phyloP scores from a whole-genome alignment of 1,140 invertebrate species.

The Batillaria attramentaria region DNA sequence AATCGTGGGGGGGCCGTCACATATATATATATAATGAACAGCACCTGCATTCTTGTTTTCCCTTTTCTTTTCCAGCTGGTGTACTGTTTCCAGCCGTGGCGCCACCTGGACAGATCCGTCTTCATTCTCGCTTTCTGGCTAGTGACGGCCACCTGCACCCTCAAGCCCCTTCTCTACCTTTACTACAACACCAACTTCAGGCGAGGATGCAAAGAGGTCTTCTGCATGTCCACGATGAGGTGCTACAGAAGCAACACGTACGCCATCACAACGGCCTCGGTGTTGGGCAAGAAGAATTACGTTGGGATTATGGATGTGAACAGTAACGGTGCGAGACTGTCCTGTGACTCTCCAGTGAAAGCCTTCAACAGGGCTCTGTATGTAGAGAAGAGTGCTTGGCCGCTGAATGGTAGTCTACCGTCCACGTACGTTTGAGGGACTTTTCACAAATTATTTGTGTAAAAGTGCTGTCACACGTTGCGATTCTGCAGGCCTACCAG shows the following conservation, averaged over 20 bases:
- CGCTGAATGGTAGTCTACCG: slow-evolving; percentile 27
- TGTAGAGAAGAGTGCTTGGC: slow-evolving; percentile 49
- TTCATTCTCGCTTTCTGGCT: slow-evolving; percentile 46
- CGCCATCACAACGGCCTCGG: slow-evolving; percentile 58
- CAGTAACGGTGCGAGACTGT: neutral
- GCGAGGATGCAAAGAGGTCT: slow-evolving; percentile 60
- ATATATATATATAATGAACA: too few relatives aligned
- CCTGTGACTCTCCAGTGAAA: slow-evolving; percentile 27
- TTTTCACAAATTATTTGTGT: neutral
- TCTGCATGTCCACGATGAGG: slow-evolving; percentile 64
- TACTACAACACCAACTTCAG: slow-evolving; percentile 64
- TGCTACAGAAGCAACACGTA: slow-evolving; percentile 64
- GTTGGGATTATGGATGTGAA: slow-evolving; percentile 50
- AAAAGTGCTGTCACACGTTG: too few relatives aligned
- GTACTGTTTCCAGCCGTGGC: slow-evolving; percentile 32
- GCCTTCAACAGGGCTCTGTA: slow-evolving; percentile 48
- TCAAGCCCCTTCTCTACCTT: slow-evolving; percentile 60
- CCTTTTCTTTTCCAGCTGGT: slow-evolving; percentile 43
- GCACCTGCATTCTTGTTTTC: too few relatives aligned
- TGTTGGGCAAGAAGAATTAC: slow-evolving; percentile 59
- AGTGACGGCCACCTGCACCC: slow-evolving; percentile 34
- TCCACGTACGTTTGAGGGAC: slow-evolving; percentile 37
- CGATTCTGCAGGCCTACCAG: too few relatives aligned
- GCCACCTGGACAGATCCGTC: slow-evolving; percentile 22
- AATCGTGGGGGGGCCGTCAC: too few relatives aligned